Evolutionary conservation across 2,888 invertebrate species (phyloP), one percentile per base, ranked within the genome.

Genomic region (Periphyllus acericola): DNA sequence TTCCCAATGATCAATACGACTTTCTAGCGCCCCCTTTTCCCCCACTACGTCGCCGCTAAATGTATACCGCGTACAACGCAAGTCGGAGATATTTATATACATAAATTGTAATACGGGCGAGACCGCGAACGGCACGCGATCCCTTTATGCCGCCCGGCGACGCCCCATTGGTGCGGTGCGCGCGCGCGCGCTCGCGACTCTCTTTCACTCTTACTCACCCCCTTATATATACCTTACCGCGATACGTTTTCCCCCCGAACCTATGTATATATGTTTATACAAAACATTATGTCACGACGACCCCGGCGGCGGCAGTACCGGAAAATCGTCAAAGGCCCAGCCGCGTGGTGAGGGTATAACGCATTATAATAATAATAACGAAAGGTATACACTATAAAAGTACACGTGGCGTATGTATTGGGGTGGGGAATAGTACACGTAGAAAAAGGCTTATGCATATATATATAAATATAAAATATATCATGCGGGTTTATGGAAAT

Each of bases 401-500:
- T n/a, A 34, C 34, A 34, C 72, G 72, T 72, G 32, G 72, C 25
- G 19, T 17, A 55, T 66, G 36, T 85, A 74, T n/a, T 3, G 52
- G 55, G 83, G 29, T n/a, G 74, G 52, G 66, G 66, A 46, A 84
- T 52, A 72, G 52, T 55, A 78, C 32, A 40, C 32, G 52, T 52
- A 32, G 29, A 29, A 76, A 46, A 60, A 34, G 17, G 29, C 32
- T 55, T 40, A 29, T 75, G 60, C 29, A 60, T 36, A 40, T 14
- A 14, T 46, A 80, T 32, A 25, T 66, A 32, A 21, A 55, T 68
- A 32, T 68, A 60, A 21, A 36, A 85, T 52, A 81, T 79, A 80
- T 80, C 81, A 75, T 81, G 66, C 87, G n/a, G 74, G 87, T 87
- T 87, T 87, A 87, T 87, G 87, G 87, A 87, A 87, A 87, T 87